Percentiles rank a stretch among this genome's conserved stretches.
These are phyloP conservation scores for Stratiomys singularior DNA, from an alignment of 2,888 invertebrate species.

Conservation along the genomic window DNA sequence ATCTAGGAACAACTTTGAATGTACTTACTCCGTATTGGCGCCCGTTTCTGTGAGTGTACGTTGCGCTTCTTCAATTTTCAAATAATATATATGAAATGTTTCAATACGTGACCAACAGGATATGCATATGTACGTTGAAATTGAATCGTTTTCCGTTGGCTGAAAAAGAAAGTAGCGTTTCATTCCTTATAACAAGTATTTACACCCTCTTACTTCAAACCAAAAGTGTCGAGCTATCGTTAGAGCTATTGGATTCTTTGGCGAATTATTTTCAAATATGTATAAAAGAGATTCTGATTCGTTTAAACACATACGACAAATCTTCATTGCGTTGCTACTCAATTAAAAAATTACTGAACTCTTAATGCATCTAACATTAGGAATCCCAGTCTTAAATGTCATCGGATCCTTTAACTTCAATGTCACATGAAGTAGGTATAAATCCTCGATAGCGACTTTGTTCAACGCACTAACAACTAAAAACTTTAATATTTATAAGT, in stretches of 20 bases:
- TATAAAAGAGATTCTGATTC: conserved; percentile 58
- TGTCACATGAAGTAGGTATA: too few relatives aligned
- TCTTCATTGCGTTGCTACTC: conserved; percentile 37
- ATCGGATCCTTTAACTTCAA: too few relatives aligned
- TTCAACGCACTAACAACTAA: too few relatives aligned
- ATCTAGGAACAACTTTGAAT: too few relatives aligned
- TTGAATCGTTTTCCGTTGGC: conserved; percentile 59
- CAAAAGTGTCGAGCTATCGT: conserved; percentile 62
- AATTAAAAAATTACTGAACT: too few relatives aligned
- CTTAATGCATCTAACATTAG: too few relatives aligned
- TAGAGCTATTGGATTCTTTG: conserved; percentile 58
- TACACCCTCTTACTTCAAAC: conserved; percentile 63
- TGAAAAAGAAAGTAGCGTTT: conserved; percentile 52
- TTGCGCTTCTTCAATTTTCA: conserved; percentile 61
- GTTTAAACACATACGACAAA: conserved; percentile 48
- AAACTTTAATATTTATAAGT: too few relatives aligned
- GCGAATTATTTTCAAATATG: conserved; percentile 59
- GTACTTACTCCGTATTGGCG: background rate
- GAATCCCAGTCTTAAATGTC: too few relatives aligned
- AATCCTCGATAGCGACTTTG: too few relatives aligned
- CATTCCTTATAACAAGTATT: too few relatives aligned
- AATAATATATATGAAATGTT: conserved; percentile 61
- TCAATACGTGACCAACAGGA: conserved; percentile 61
- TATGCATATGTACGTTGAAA: conserved; percentile 61
- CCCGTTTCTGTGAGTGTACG: background rate